Evolutionary conservation across 2,113 vertebrate genomes (phyloP).

Genomic region (Petaurus breviceps): DNA sequence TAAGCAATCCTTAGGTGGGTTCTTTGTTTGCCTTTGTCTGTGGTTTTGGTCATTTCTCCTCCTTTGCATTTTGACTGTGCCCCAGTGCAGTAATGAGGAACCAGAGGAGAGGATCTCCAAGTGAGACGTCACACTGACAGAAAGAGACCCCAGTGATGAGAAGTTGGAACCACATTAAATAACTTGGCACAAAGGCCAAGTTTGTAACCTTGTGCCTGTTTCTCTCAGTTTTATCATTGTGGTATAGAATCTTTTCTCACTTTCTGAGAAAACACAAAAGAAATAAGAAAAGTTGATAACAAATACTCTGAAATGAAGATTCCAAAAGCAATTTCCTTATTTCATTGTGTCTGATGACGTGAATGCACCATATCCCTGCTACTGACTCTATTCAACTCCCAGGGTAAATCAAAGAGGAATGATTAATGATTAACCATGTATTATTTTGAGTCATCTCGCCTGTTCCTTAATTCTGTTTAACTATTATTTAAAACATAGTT

Average conservation of each 20-base stretch:
- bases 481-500: not conserved
- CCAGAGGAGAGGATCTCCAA: not conserved
- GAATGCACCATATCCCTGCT: not conserved
- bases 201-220: not conserved
- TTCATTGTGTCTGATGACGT: not conserved
- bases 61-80: not conserved
- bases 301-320: not conserved
- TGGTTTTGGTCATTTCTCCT: not conserved
- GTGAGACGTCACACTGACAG: conserved; percentile 46
- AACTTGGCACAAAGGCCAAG: not conserved
- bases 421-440: not conserved
- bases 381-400: not conserved
- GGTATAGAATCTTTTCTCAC: not conserved
- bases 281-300: not conserved
- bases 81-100: conserved; percentile 46
- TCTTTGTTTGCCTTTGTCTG: fast-evolving
- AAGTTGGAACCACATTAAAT: conserved; percentile 45
- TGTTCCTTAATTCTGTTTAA: not conserved
- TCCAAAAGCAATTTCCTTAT: too few relatives aligned
- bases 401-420: not conserved
- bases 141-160: conserved; percentile 46
- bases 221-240: not conserved
- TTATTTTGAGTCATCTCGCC: not conserved
- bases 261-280: not conserved
- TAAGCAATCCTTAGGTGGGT: too few relatives aligned